Evolutionary conservation across 1,140 invertebrate genomes (phyloP), one percentile per base, ranked within the genome.

Genomic region (Trinorchestia longiramus): DNA sequence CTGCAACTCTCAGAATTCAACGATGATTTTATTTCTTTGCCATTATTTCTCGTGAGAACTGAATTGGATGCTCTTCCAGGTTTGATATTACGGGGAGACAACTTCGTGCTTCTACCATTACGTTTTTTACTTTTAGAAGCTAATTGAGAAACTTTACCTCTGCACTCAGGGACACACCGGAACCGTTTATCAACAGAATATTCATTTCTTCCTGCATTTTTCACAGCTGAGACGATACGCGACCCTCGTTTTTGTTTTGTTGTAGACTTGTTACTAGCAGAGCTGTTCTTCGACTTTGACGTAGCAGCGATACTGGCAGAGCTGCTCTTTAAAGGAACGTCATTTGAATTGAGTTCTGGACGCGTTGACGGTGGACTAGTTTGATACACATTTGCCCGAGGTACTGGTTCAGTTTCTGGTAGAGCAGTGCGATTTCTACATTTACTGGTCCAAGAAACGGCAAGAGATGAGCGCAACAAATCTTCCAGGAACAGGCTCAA

Each of bases 401-500:
- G 11, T 3, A 3, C 62, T 77, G 62, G 36, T 36, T 3, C 62
- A 77, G 62, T 77, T 77, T 77, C 62, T 77, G 62, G 28, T 90
- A 42, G 88, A 42, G 41, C 0, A 42, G 11, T 36, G 36, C 88
- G 88, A 90, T 41, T 90, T 90, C 43, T 90, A 43, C 88, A 41
- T 90, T 94, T 94, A 40, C 92, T 45, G 44, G 8, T 94, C 92
- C 92, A 94, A 11, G 92, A 42, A 94, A 45, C 92, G 8, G 92
- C 92, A 42, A 94, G 92, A 11, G 92, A 94, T 43, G 92, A 94
- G 43, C 92, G 92, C 44, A 94, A n/a, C 43, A 94, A 45, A n/a
- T 94, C 92, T n/a, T 94, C 92, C 92, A 94, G 41, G 92, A 94
- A 94, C 92, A 94, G 44, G 44, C 41, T 94, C 92, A 94, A n/a